Conservation (phyloP, 1,140 invertebrate species). For the Chelonus insularis region DNA sequence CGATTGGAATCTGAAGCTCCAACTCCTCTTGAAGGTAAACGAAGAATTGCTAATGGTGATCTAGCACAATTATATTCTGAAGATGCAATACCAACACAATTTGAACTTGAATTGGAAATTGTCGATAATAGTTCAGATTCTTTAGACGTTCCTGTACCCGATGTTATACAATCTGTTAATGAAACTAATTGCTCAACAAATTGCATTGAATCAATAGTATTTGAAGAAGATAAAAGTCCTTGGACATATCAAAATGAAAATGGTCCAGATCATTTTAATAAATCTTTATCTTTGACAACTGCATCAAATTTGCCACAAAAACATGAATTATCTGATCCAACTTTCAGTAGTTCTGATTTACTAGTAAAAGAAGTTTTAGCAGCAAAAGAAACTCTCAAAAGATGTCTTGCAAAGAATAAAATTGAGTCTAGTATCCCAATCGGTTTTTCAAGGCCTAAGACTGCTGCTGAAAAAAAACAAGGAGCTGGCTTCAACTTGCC, state of each 20-base stretch:
- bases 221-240: background rate
- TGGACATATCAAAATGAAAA: background rate
- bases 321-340: constrained; percentile 9
- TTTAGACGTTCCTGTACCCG: constrained; percentile 33
- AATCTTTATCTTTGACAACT: background rate
- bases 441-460: constrained; percentile 38
- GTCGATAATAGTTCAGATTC: constrained; percentile 40
- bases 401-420: constrained; percentile 42
- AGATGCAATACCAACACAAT: constrained; percentile 46
- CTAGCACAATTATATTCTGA: constrained; percentile 37
- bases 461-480: constrained; percentile 43
- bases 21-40: constrained; percentile 15
- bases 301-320: constrained; percentile 5
- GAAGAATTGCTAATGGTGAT: constrained; percentile 27
- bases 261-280: background rate
- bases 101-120: constrained; percentile 49
- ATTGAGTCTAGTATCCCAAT: constrained; percentile 1
- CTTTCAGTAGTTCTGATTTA: constrained; percentile 42
- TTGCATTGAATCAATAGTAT: background rate
- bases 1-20: constrained; percentile 23
- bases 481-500: constrained; percentile 35
- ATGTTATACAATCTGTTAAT: constrained; percentile 17
- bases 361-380: constrained; percentile 55
- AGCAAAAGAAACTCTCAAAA: constrained; percentile 54
- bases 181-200: background rate